Conservation (phyloP, 2,797 vertebrate genomes). For the Petrocephalus schoutedeni region DNA sequence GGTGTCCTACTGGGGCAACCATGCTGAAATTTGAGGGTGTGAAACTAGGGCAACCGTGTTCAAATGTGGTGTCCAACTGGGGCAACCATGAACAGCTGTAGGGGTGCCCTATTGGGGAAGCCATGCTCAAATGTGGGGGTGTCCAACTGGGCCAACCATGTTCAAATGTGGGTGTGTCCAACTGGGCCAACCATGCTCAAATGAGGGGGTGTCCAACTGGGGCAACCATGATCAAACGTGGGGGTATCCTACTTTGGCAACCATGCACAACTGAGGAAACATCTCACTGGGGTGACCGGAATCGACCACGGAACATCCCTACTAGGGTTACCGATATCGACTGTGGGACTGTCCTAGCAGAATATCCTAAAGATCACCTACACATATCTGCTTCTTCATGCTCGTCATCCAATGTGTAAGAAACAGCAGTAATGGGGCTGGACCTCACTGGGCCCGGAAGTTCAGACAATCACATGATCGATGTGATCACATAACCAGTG, state of each 20-base stretch:
- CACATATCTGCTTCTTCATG: neutral
- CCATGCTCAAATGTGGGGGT: neutral
- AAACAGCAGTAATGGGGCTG: neutral
- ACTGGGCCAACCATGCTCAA: too few relatives aligned
- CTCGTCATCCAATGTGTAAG: neutral
- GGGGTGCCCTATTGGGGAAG: neutral
- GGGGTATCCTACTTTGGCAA: too few relatives aligned
- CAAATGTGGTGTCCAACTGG: neutral
- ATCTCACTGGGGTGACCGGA: too few relatives aligned
- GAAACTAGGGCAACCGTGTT: too few relatives aligned
- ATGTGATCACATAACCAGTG: neutral
- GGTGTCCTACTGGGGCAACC: neutral
- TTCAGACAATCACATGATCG: neutral
- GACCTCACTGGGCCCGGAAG: neutral
- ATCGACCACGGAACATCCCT: neutral
- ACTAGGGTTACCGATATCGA: too few relatives aligned
- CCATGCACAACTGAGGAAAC: too few relatives aligned
- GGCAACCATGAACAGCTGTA: neutral
- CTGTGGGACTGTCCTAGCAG: too few relatives aligned
- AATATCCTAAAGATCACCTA: too few relatives aligned
- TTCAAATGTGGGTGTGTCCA: neutral
- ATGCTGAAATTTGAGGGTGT: neutral
- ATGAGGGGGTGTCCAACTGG: neutral
- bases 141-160: neutral
- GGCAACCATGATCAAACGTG: neutral